A percentile compares a stretch with the other conserved stretches of the same genome.
Evolutionary conservation across 2,113 vertebrate species (phyloP).

Genomic region (Perccottus glenii): DNA sequence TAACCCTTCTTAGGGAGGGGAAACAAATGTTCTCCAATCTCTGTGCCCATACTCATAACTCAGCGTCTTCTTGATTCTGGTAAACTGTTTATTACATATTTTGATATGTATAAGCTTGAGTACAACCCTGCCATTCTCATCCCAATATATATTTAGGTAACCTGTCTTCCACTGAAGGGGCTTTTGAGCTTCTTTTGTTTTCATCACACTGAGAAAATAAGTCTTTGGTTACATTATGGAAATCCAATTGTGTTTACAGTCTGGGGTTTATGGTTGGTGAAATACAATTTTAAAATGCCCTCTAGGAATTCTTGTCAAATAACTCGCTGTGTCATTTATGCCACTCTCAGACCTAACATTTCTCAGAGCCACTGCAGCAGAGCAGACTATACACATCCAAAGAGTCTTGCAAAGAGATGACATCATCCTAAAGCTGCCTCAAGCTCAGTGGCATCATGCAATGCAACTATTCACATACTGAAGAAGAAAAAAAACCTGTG

Average conservation of each 20-base stretch:
- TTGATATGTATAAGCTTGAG: too few species aligned
- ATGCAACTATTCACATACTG: background rate
- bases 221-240: background rate
- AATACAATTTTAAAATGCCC: background rate
- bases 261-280: background rate
- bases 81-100: too few species aligned
- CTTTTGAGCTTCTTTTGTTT: background rate
- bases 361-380: background rate
- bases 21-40: too few species aligned
- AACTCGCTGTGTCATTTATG: constrained; percentile 2
- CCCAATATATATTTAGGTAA: too few species aligned
- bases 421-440: constrained; percentile 1
- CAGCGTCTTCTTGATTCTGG: too few species aligned
- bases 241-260: background rate
- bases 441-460: background rate
- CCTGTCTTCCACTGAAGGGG: background rate
- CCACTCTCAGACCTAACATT: background rate
- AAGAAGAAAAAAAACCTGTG: background rate
- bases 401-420: background rate
- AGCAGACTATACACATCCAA: background rate
- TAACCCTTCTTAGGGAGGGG: too few species aligned
- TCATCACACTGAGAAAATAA: background rate
- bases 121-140: too few species aligned
- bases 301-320: background rate
- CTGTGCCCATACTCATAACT: too few species aligned